Percentiles rank a stretch among this genome's conserved stretches.
Evolutionary conservation across 2,888 invertebrate species (phyloP).

Genomic region (Troides aeacus): DNA sequence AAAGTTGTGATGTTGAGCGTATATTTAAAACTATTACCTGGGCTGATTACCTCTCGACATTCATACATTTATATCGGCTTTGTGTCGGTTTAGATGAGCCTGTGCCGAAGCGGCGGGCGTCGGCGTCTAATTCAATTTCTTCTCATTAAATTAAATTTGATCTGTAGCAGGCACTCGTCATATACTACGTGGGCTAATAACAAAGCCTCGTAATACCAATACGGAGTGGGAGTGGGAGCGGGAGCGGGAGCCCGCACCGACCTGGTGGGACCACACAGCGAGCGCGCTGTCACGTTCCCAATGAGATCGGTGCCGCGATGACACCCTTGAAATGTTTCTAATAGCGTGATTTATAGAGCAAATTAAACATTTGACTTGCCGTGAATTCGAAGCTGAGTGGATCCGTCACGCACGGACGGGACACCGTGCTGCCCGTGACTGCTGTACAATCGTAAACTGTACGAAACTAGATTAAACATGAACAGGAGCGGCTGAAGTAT

Average conservation of each 20-base stretch:
- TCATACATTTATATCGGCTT: background rate
- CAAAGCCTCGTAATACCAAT: slow-evolving; percentile 52
- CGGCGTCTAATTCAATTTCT: slow-evolving; percentile 47
- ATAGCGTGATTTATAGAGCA: slow-evolving; percentile 79
- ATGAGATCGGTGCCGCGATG: slow-evolving; percentile 74
- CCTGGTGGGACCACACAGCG: slow-evolving; percentile 59
- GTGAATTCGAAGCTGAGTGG: slow-evolving; percentile 78
- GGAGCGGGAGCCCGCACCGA: slow-evolving; percentile 37
- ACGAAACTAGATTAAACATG: no score
- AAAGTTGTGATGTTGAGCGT: no score
- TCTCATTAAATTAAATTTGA: slow-evolving; percentile 65
- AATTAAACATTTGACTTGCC: slow-evolving; percentile 80
- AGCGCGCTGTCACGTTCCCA: slow-evolving; percentile 70
- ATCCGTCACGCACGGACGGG: slow-evolving; percentile 76
- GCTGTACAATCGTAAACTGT: slow-evolving; percentile 23
- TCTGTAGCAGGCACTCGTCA: slow-evolving; percentile 46
- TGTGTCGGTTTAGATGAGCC: background rate
- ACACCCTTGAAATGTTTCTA: slow-evolving; percentile 80
- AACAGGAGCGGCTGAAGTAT: no score
- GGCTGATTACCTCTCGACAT: background rate
- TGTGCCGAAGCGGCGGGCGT: slow-evolving; percentile 3
- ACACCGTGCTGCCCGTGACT: slow-evolving; percentile 39
- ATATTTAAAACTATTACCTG: no score
- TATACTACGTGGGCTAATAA: slow-evolving; percentile 61
- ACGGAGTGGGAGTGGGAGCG: slow-evolving; percentile 25